Percentiles rank a stretch among this genome's conserved stretches.
phyloP scores from a whole-genome alignment of 2,888 invertebrate genomes.

The Leucoma salicis region DNA sequence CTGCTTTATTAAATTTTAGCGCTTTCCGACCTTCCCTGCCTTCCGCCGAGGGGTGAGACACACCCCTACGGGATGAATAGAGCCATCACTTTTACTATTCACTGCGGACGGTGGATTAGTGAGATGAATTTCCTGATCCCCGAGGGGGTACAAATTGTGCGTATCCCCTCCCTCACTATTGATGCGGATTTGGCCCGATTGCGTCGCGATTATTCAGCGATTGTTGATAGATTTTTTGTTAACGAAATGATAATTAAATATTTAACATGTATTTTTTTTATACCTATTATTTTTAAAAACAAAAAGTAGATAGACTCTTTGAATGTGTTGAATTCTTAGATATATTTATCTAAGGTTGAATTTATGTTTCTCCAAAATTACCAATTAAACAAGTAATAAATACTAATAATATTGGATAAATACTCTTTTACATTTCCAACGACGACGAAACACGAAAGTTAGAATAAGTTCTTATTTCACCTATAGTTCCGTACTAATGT shows the following conservation, averaged over 20 bases:
- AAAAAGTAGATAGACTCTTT: too few relatives aligned
- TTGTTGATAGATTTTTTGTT: constrained; percentile 17
- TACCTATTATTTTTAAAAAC: too few relatives aligned
- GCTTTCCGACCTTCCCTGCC: constrained; percentile 49
- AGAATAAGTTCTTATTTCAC: too few relatives aligned
- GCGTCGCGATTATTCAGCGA: constrained; percentile 49
- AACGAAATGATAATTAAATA: constrained; percentile 15
- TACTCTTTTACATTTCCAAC: too few relatives aligned
- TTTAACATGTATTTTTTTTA: background rate
- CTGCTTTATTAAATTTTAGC: constrained; percentile 82
- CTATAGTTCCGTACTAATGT: too few relatives aligned
- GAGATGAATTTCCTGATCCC: constrained; percentile 75
- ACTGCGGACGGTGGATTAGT: constrained; percentile 71
- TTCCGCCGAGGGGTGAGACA: constrained; percentile 13
- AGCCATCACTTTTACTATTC: constrained; percentile 81
- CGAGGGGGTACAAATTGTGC: constrained; percentile 61
- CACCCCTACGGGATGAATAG: constrained; percentile 64
- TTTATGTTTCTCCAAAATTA: too few relatives aligned
- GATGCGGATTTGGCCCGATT: constrained; percentile 57
- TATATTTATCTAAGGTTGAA: too few relatives aligned
- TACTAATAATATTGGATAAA: too few relatives aligned
- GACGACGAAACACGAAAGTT: too few relatives aligned
- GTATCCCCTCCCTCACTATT: constrained; percentile 43
- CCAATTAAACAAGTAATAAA: too few relatives aligned
- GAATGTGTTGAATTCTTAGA: too few relatives aligned